These are phyloP conservation scores for Polydrusus pterygomalis DNA, from an alignment of 2,888 invertebrate species.

Conservation along the genomic window DNA sequence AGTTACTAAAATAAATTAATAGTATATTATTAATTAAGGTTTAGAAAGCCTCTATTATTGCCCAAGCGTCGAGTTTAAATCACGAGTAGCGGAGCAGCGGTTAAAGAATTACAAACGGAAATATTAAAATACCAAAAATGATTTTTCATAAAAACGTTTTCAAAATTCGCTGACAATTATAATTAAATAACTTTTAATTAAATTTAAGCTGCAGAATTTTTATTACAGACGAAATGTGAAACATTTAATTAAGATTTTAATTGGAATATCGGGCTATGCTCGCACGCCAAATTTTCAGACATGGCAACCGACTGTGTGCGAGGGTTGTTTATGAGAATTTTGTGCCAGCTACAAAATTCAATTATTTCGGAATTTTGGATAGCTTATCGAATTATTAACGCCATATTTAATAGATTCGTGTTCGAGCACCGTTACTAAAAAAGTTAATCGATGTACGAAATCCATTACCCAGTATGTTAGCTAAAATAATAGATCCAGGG, in stretches of 20 bases:
- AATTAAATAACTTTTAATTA: slow-evolving; percentile 38
- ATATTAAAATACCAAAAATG: neutral
- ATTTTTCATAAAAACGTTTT: slow-evolving; percentile 8
- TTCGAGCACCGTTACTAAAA: slow-evolving; percentile 20
- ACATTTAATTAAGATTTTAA: slow-evolving; percentile 54
- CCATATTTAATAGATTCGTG: slow-evolving; percentile 47
- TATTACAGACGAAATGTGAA: slow-evolving; percentile 35
- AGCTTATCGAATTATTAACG: slow-evolving; percentile 55
- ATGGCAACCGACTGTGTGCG: slow-evolving; percentile 27
- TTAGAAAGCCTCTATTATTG: no score
- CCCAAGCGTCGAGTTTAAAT: no score
- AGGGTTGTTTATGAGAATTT: slow-evolving; percentile 42
- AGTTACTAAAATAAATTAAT: no score
- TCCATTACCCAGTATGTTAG: slow-evolving; percentile 20
- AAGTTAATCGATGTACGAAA: slow-evolving; percentile 39
- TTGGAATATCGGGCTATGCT: slow-evolving; percentile 45
- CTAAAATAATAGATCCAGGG: slow-evolving; percentile 17
- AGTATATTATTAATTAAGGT: no score
- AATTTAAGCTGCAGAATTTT: slow-evolving; percentile 36
- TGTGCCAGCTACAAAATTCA: slow-evolving; percentile 48
- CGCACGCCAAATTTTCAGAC: slow-evolving; percentile 41
- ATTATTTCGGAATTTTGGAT: slow-evolving; percentile 55
- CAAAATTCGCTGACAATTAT: slow-evolving; percentile 24
- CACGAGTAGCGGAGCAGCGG: no score
- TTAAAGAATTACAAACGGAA: neutral